Evolutionary conservation across 2,797 vertebrate genomes (phyloP), one percentile per base, ranked within the genome.

Genomic region (Astyanax mexicanus): DNA sequence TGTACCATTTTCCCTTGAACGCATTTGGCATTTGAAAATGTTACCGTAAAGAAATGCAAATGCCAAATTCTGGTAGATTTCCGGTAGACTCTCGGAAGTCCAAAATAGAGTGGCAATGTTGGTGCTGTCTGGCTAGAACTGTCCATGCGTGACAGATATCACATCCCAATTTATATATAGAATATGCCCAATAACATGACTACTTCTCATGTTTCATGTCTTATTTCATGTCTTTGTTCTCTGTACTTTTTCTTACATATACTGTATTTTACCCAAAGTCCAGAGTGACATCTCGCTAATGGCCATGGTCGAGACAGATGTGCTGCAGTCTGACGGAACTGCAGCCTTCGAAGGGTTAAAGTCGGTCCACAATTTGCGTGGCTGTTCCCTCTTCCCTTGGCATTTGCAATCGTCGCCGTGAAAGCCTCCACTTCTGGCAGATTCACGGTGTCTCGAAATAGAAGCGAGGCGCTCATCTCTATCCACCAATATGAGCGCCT

Each of bases 361-460:
- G 15, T 32, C 6, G 17, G 4, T 4, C 42, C n/a, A 12, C 10
- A 15, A 67, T 29, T n/a, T 25, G 13, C 42, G 12, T 15, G 12
- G 19, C 23, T 3, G 27, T 17, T 25, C 44, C 55, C 40, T 17
- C 21, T 7, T 21, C 15, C 13, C 13, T 32, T 51, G 40, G 52
- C 57, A 23, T 62, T 69, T 42, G n/a, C 10, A 69, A 29, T 49
- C 13, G 27, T n/a, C 62, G 21, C 6, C 13, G 29, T 32, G 58
- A 68, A 68, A 45, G 6, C 29, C 19, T 54, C 32, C 58, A 69
- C 47, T 62, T 27, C 52, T n/a, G 74, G 32, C 55, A 69, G 66
- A 13, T 75, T 58, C 21, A 12, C 23, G 11, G 21, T 54, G 27
- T 58, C 61, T 65, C 19, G 60, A 74, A 75, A 77, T 74, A 77